phyloP scores from a whole-genome alignment of 2,888 invertebrate genomes.

The Drosophila stalkeri region DNA sequence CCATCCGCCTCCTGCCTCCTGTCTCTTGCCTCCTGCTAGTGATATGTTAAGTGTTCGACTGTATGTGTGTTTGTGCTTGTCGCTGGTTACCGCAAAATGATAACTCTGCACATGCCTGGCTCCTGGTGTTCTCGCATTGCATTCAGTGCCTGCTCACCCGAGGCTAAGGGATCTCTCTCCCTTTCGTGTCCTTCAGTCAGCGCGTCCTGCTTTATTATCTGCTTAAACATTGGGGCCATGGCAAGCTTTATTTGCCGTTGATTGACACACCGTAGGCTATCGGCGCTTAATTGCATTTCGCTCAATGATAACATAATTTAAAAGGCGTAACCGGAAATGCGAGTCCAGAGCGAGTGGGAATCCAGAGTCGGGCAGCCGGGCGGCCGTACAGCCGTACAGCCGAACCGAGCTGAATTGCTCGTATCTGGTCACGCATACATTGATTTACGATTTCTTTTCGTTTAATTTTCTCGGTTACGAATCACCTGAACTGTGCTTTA shows the following conservation, averaged over 20 bases:
- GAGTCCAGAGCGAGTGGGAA: constrained; percentile 15
- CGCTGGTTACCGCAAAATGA: constrained; percentile 70
- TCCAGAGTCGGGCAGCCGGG: neutral
- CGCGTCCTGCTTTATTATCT: constrained; percentile 59
- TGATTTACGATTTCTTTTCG: constrained; percentile 62
- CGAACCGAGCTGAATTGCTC: neutral
- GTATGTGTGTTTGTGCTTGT: constrained; percentile 37
- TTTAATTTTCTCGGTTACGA: constrained; percentile 17
- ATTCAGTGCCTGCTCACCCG: constrained; percentile 10
- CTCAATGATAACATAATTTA: constrained; percentile 81
- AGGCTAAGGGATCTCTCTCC: constrained; percentile 8
- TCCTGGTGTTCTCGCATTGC: constrained; percentile 42
- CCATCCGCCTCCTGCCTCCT: neutral
- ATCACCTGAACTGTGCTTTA: constrained; percentile 16
- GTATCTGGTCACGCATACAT: constrained; percentile 32
- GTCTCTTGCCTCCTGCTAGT: constrained; percentile 5
- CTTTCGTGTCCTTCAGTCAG: neutral
- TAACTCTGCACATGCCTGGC: constrained; percentile 69
- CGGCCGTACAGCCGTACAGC: too few species aligned
- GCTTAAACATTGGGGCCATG: constrained; percentile 63
- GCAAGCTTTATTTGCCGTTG: constrained; percentile 68
- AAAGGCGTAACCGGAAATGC: constrained; percentile 67
- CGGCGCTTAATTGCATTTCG: constrained; percentile 83
- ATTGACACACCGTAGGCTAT: constrained; percentile 81
- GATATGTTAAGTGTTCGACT: constrained; percentile 50